A percentile compares a stretch with the other conserved stretches of the same genome.
Conservation (phyloP, 2,888 invertebrate species). For the Andrena praecox region DNA sequence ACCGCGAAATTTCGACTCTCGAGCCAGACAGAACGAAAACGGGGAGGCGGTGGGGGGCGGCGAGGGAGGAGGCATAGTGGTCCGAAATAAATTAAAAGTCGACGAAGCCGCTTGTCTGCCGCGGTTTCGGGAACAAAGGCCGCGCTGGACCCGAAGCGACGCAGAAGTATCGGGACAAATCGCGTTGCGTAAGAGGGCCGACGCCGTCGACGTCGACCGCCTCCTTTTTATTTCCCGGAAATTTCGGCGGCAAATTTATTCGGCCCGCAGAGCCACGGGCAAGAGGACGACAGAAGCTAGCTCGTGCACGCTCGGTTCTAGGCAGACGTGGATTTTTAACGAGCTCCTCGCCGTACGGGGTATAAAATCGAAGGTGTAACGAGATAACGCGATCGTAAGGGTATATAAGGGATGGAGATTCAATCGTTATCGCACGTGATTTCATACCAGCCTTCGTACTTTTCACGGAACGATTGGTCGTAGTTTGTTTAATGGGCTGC, state of each 20-base stretch:
- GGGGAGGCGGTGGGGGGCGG: neutral
- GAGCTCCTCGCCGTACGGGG: no score
- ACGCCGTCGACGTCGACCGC: slow-evolving; percentile 52
- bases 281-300: slow-evolving; percentile 55
- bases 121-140: slow-evolving; percentile 64
- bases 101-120: slow-evolving; percentile 36
- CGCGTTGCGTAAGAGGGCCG: slow-evolving; percentile 69
- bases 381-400: no score
- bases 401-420: no score
- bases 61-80: slow-evolving; percentile 14
- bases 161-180: slow-evolving; percentile 71
- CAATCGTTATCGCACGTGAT: no score
- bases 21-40: slow-evolving; percentile 20
- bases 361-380: neutral
- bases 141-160: slow-evolving; percentile 37
- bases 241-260: slow-evolving; percentile 77
- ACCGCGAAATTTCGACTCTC: slow-evolving; percentile 48
- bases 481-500: no score
- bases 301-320: neutral
- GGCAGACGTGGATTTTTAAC: slow-evolving; percentile 9
- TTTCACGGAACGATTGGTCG: no score
- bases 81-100: slow-evolving; percentile 67
- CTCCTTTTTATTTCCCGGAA: slow-evolving; percentile 80
- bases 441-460: no score
- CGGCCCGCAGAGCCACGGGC: slow-evolving; percentile 68